phyloP scores from a whole-genome alignment of 2,888 invertebrate genomes.

The Pelosia muscerda region DNA sequence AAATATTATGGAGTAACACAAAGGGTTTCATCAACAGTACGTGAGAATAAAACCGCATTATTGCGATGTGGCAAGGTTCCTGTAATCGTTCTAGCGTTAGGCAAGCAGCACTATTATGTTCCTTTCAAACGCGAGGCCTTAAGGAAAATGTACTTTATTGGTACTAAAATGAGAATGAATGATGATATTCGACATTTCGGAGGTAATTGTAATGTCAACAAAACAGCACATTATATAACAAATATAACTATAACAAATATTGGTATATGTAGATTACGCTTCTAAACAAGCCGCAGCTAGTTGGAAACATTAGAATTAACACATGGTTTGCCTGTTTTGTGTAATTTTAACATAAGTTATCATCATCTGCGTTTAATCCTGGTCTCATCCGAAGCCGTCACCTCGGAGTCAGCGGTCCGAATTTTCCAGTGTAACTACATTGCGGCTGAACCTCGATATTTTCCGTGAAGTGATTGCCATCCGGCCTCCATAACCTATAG shows the following conservation, averaged over 20 bases:
- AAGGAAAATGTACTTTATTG: slow-evolving; percentile 31
- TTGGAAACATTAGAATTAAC: background rate
- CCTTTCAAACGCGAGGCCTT: slow-evolving; percentile 35
- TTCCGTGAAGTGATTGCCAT: too few relatives aligned
- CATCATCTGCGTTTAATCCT: too few relatives aligned
- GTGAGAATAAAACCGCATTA: slow-evolving; percentile 64
- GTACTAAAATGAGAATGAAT: background rate
- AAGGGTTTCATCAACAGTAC: slow-evolving; percentile 64
- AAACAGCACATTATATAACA: background rate
- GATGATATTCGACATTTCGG: background rate
- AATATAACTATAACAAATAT: too few relatives aligned
- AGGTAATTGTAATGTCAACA: background rate
- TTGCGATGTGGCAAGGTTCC: slow-evolving; percentile 58
- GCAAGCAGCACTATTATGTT: slow-evolving; percentile 41
- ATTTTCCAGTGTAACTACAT: too few relatives aligned
- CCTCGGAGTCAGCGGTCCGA: too few relatives aligned
- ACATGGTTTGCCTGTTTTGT: too few relatives aligned
- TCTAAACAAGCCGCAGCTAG: too few relatives aligned
- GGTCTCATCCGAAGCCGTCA: too few relatives aligned
- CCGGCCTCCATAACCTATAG: too few relatives aligned
- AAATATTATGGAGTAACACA: slow-evolving; percentile 47
- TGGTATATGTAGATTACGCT: too few relatives aligned
- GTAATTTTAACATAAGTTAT: too few relatives aligned
- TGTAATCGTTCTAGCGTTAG: slow-evolving; percentile 40
- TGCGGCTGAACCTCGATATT: too few relatives aligned